Conservation (phyloP, 2,888 invertebrate genomes). For the Aporophyla lueneburgensis region DNA sequence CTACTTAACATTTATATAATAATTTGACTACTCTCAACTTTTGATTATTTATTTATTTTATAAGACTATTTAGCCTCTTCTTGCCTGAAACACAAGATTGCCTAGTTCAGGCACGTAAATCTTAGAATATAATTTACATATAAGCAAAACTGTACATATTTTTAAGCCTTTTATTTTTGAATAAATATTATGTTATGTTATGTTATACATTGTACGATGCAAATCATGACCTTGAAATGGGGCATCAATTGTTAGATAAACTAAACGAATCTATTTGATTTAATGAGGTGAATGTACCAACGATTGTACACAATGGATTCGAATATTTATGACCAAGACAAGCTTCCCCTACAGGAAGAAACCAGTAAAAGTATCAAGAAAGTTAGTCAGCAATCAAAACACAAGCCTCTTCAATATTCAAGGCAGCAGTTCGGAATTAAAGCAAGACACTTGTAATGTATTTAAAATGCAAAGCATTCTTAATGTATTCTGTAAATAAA, state of each 20-base stretch:
- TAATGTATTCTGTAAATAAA: conserved; percentile 54
- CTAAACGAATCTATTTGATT: neutral
- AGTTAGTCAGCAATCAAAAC: conserved; percentile 28
- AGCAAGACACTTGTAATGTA: conserved; percentile 53
- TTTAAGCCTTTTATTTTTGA: too few relatives aligned
- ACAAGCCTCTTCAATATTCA: conserved; percentile 38
- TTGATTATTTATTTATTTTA: too few relatives aligned
- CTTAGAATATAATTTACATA: too few relatives aligned
- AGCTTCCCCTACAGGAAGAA: neutral
- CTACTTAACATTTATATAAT: too few relatives aligned
- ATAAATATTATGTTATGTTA: too few relatives aligned
- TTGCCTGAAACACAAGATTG: too few relatives aligned
- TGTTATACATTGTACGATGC: neutral
- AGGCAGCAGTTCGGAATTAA: conserved; percentile 37
- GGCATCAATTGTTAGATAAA: neutral
- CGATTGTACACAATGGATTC: neutral
- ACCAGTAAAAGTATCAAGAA: conserved; percentile 29
- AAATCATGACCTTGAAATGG: neutral
- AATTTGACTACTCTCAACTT: too few relatives aligned
- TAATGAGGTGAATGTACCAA: neutral
- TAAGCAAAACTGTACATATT: too few relatives aligned
- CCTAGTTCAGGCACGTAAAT: too few relatives aligned
- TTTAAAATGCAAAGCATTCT: conserved; percentile 51
- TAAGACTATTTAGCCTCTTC: too few relatives aligned
- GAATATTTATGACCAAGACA: neutral